phyloP scores from a whole-genome alignment of 2,797 vertebrate genomes.

The Falco rusticolus region DNA sequence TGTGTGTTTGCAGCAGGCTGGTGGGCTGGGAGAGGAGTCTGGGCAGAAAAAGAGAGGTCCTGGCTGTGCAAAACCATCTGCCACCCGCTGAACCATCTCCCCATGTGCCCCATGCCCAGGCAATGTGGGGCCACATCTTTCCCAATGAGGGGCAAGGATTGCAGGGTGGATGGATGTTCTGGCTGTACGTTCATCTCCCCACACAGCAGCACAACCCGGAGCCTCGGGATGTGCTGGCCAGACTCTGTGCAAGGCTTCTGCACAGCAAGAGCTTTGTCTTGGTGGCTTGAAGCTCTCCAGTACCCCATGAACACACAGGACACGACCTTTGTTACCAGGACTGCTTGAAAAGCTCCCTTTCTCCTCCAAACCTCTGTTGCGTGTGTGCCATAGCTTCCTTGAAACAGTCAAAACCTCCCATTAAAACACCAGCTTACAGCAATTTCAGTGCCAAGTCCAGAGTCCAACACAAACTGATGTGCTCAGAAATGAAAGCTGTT shows the following conservation, averaged over 20 bases:
- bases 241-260: neutral
- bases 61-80: neutral
- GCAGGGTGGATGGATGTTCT: neutral
- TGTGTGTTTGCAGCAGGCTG: neutral
- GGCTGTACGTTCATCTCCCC: neutral
- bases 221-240: rapidly evolving
- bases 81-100: neutral
- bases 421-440: neutral
- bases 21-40: neutral
- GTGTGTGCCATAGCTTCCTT: neutral
- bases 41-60: neutral
- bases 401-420: neutral
- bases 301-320: neutral
- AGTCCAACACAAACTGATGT: neutral
- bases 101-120: rapidly evolving
- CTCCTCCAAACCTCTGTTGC: neutral
- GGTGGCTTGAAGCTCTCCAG: neutral
- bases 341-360: neutral
- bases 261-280: neutral
- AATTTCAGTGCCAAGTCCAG: neutral
- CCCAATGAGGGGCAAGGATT: neutral
- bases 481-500: neutral
- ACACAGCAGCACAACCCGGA: neutral
- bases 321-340: neutral
- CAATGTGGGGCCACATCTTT: neutral